Base-by-base conservation (phyloP, 2,797 vertebrate genomes). In the Discoglossus pictus region DNA sequence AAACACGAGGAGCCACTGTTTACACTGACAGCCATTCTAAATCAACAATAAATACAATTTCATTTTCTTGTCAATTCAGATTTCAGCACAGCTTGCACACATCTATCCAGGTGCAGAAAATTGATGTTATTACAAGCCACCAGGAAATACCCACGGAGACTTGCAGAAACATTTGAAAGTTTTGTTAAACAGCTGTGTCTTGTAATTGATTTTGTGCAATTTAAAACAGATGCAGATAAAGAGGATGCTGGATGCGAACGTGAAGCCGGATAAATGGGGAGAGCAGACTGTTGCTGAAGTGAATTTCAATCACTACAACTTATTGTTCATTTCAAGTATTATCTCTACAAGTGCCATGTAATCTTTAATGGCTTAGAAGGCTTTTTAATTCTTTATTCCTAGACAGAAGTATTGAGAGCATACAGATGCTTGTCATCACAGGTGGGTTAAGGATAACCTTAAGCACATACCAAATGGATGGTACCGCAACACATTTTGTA, bases 161-260 rank as follows among this genome's bases (percentile, higher is more conserved):
- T 73, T 73, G 74, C 59, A 77, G 77, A 76, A 84, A 80, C 80
- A 75, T 76, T 51, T 53, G 73, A 79, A 82, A 85, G 78, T 84
- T 87, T 76, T 80, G 85, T 86, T 86, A 85, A 88, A 83, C 85
- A 89, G 82, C 84, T 87, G 84, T 82, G 80, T 84, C 73, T 76
- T 85, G 76, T 88, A 87, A 88, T 88, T 87, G 83, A 85, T 84
- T 68, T 82, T 88, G 80, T 88, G 82, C 85, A 86, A 87, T 88
- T 88, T 87, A 85, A 87, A 89, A 82, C 69, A 76, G 75, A 74
- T 79, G 76, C 75, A 82, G 76, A 83, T 80, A 80, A 78, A 81
- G 78, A 81, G 82, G 82, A 82, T 82, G 83, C 68, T 56, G 0
- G 80, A 63, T 81, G 83, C 77, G 83, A 54, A 47, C 31, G 74